Conservation (phyloP, 1,140 invertebrate genomes). For the Pogonomyrmex barbatus region DNA sequence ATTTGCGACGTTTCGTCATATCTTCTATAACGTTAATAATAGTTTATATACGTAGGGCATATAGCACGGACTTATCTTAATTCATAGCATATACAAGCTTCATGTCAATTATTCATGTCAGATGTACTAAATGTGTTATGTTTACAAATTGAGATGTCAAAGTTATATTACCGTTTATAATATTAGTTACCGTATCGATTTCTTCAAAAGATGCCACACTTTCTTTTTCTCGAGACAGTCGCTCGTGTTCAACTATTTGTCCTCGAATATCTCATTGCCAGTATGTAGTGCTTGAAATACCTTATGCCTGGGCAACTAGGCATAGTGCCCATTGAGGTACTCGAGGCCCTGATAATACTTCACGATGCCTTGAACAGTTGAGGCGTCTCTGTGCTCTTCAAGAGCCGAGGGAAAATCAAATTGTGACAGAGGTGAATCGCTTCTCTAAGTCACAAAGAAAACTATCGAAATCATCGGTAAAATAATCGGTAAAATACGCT, state of each 20-base stretch:
- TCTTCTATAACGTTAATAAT: conserved; percentile 40
- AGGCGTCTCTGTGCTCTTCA: background rate
- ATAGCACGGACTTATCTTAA: background rate
- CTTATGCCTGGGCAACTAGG: conserved; percentile 73
- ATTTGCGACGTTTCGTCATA: background rate
- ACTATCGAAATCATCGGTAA: background rate
- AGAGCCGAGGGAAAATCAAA: background rate
- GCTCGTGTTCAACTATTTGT: conserved; percentile 13
- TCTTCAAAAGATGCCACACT: background rate
- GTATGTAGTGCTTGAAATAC: conserved; percentile 77
- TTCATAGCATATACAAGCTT: background rate
- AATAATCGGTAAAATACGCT: background rate
- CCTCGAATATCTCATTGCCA: conserved; percentile 33
- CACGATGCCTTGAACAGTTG: background rate
- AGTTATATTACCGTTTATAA: background rate
- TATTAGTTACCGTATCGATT: background rate
- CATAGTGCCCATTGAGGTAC: conserved; percentile 78
- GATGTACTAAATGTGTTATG: background rate
- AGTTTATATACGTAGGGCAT: background rate
- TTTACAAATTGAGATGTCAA: background rate
- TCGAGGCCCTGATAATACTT: conserved; percentile 55
- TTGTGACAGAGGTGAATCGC: background rate
- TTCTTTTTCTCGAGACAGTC: background rate
- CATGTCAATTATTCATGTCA: background rate
- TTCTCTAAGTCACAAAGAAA: background rate